Conservation (phyloP, 2,888 invertebrate genomes). For the Chrysotoxum bicinctum region DNA sequence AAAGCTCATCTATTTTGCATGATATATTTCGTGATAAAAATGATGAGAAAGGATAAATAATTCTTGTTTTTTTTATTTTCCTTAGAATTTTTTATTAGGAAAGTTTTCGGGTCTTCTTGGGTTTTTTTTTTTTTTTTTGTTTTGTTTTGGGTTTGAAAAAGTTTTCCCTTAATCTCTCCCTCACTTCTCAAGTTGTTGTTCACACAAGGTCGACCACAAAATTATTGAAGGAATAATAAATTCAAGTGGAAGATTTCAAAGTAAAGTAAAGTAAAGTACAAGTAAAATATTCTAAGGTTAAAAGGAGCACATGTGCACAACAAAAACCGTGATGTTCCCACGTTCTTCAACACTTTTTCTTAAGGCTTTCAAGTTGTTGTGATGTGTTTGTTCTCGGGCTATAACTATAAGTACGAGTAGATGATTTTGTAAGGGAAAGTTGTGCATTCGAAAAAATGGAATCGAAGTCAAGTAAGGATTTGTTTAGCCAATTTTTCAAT, state of each 20-base stretch:
- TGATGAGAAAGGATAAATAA: background rate
- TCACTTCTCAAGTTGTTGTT: background rate
- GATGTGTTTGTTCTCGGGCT: too few relatives aligned
- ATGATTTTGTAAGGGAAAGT: too few relatives aligned
- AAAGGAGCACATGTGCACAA: background rate
- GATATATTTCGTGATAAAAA: background rate
- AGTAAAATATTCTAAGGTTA: background rate
- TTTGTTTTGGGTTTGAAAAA: background rate
- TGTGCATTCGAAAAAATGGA: too few relatives aligned
- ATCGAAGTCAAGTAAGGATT: too few relatives aligned
- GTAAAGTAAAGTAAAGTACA: background rate
- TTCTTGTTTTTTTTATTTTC: background rate
- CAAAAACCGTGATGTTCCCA: background rate
- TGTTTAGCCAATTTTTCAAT: too few relatives aligned
- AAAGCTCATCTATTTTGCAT: conserved; percentile 6
- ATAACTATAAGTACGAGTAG: too few relatives aligned
- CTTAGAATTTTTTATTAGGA: background rate
- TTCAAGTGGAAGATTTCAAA: background rate
- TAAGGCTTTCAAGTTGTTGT: too few relatives aligned
- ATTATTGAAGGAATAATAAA: conserved; percentile 1
- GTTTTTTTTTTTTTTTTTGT: background rate
- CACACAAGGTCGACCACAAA: background rate
- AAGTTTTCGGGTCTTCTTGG: background rate
- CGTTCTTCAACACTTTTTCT: background rate
- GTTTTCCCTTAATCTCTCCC: background rate